Evolutionary conservation across 2,888 invertebrate species (phyloP).

Genomic region (Morpho achilles): DNA sequence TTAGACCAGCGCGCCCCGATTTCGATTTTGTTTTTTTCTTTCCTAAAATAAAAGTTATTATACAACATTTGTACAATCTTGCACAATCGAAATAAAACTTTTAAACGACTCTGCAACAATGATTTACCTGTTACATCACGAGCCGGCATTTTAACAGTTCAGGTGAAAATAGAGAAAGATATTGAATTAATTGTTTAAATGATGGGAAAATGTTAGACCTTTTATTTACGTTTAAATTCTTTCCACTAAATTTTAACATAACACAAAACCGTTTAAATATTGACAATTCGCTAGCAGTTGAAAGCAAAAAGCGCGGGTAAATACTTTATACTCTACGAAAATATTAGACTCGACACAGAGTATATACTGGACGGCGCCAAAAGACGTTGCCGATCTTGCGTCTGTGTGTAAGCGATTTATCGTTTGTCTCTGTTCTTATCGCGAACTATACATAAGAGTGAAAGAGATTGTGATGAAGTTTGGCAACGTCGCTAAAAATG

Average conservation of each 20-base stretch:
- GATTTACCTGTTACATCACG: background rate
- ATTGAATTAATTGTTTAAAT: background rate
- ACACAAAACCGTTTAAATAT: background rate
- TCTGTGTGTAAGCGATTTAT: too few relatives aligned
- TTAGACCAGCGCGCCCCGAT: constrained; percentile 78
- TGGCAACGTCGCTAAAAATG: too few relatives aligned
- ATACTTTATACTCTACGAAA: too few relatives aligned
- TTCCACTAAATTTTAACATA: background rate
- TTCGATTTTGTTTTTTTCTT: constrained; percentile 59
- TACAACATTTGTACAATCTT: background rate
- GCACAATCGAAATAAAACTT: background rate
- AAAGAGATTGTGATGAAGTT: too few relatives aligned
- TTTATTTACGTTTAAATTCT: background rate
- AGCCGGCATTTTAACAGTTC: background rate
- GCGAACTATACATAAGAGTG: too few relatives aligned
- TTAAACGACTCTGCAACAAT: background rate
- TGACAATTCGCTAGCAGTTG: background rate
- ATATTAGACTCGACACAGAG: too few relatives aligned
- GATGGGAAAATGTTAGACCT: too few relatives aligned
- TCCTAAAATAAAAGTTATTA: background rate
- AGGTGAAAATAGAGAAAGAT: too few relatives aligned
- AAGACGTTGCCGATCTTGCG: too few relatives aligned
- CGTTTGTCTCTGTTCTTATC: too few relatives aligned
- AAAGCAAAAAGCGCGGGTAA: constrained; percentile 6
- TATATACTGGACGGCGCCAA: too few relatives aligned